These are phyloP conservation scores for Spea multiplicata DNA, from an alignment of 2,113 vertebrate genomes.

Conservation along the genomic window DNA sequence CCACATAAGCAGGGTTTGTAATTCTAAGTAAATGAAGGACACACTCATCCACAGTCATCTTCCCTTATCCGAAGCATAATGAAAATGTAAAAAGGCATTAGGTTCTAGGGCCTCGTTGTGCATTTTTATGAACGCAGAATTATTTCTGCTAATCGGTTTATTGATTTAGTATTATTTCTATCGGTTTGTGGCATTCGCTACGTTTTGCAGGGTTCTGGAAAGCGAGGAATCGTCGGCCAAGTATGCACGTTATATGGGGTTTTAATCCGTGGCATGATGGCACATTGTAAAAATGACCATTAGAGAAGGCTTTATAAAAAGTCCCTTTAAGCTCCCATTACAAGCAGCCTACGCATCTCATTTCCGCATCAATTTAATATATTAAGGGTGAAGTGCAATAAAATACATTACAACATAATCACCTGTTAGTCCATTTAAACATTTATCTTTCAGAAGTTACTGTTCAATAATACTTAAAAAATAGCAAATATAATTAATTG, in stretches of 20 bases:
- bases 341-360: constrained; percentile 7
- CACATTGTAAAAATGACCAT: constrained; percentile 18
- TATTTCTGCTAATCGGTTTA: constrained; percentile 28
- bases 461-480: constrained; percentile 15
- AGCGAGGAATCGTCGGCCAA: not conserved
- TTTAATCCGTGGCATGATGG: constrained; percentile 1
- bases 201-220: not conserved
- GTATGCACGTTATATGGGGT: not conserved
- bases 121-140: constrained; percentile 4
- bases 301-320: constrained; percentile 8
- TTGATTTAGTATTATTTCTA: constrained; percentile 11
- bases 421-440: constrained; percentile 16
- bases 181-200: no score
- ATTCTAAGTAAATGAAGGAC: constrained; percentile 31
- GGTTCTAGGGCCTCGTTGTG: constrained; percentile 4
- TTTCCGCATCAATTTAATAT: constrained; percentile 28
- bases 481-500: no score
- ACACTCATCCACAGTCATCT: not conserved
- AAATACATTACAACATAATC: constrained; percentile 30
- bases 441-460: constrained; percentile 18
- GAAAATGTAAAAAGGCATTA: constrained; percentile 18
- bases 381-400: constrained; percentile 25
- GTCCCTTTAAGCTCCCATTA: not conserved
- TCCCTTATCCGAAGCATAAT: constrained; percentile 29
- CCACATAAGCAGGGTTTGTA: constrained; percentile 24